phyloP scores from a whole-genome alignment of 1,140 invertebrate species.

The Drosophila tropicalis region DNA sequence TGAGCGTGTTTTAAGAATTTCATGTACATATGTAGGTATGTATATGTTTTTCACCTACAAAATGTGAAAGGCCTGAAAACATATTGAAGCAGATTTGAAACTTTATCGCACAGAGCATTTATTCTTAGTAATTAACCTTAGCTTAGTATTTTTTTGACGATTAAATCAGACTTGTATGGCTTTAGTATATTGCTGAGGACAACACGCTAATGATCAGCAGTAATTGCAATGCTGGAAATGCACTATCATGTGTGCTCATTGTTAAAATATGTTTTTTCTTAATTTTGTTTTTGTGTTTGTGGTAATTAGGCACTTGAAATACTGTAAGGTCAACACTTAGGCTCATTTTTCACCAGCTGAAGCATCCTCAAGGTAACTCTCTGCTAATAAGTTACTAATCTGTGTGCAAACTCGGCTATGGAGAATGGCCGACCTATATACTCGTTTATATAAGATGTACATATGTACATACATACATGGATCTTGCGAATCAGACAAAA shows the following conservation, averaged over 20 bases:
- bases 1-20: no score
- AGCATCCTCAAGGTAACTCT: conserved; percentile 53
- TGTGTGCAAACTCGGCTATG: conserved; percentile 54
- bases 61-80: no score
- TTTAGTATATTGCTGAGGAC: no score
- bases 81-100: no score
- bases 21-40: no score
- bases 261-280: neutral
- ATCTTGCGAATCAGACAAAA: conserved; percentile 45
- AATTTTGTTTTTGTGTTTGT: neutral
- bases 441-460: conserved; percentile 1
- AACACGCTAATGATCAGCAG: neutral
- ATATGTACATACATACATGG: conserved; percentile 11
- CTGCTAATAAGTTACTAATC: conserved; percentile 67
- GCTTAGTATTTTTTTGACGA: no score
- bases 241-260: neutral
- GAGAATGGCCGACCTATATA: conserved; percentile 39
- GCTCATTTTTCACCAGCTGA: conserved; percentile 49
- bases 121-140: no score
- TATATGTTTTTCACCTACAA: no score
- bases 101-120: no score
- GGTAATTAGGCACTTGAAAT: conserved; percentile 12
- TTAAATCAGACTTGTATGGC: no score
- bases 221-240: neutral
- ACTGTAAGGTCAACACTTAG: conserved; percentile 43